Base-by-base conservation (phyloP, 2,888 invertebrate species). In the Campaea margaritaria region DNA sequence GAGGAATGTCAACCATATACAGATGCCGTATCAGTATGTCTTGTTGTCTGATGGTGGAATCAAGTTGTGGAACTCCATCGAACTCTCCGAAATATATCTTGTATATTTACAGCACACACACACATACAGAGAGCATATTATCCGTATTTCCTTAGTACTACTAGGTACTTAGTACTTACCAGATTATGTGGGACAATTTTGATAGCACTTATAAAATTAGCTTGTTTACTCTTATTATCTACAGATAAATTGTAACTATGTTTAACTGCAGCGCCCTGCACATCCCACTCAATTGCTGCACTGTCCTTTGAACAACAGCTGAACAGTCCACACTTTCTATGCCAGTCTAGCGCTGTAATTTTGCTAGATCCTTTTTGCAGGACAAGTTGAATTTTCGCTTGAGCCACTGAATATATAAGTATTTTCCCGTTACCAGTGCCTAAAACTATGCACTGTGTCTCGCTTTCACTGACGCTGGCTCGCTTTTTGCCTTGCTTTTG, bases 351-450 rank as follows among this genome's bases (percentile, higher is more conserved):
- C 11, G 93, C 90, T 12, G 76, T 81, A 2, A 93, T 74, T 64
- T 79, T 83, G 44, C 82, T 83, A 43, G 89, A 92, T 4, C 93
- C 88, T 46, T 93, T 94, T 60, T 68, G 85, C 75, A 96, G 83
- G 15, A 93, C 89, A 34, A 88, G 93, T 71, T 95, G 94, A 21
- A 96, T 85, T 81, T 94, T 94, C 15, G 94, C 95, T 81, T 94
- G 94, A 2, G 93, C 84, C 27, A 96, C 89, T 47, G 95, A 96
- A 79, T 96, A 97, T 63, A 97, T 82, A 34, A 96, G 87, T 52
- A 97, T 89, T 66, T 93, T 93, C 50, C 97, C 97, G 70, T 94
- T 94, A 2, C 93, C 92, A 15, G 96, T 96, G 48, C 97, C 97
- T 79, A 97, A 88, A 0, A 94, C 96, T 77, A 97, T 88, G 67